Conservation (phyloP, 2,797 vertebrate genomes). For the Gallirallus australis region DNA sequence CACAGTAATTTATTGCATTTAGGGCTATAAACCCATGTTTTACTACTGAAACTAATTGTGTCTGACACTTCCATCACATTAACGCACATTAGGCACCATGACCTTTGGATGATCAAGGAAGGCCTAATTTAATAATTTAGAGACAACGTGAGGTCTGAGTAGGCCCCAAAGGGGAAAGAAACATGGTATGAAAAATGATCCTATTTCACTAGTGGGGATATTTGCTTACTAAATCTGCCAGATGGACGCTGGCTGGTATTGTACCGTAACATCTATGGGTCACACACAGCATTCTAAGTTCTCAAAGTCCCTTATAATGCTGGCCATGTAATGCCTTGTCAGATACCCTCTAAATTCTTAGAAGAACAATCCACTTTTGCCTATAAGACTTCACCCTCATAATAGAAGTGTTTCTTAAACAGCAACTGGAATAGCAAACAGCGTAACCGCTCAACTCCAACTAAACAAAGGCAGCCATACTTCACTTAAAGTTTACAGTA, state of each 20-base stretch:
- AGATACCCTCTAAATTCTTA: neutral
- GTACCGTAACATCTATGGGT: neutral
- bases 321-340: neutral
- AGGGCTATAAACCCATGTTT: constrained; percentile 62
- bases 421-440: neutral
- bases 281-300: neutral
- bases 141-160: neutral
- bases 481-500: neutral
- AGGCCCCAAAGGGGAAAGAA: constrained; percentile 36
- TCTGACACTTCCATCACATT: constrained; percentile 73
- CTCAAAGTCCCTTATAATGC: neutral
- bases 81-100: constrained; percentile 64
- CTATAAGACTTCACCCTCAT: neutral
- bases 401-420: neutral
- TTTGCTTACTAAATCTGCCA: constrained; percentile 43
- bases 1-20: constrained; percentile 57
- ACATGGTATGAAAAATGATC: constrained; percentile 41
- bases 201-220: neutral
- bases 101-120: constrained; percentile 68
- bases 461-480: neutral
- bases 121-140: constrained; percentile 73
- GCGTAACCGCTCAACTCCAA: neutral
- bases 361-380: neutral
- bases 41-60: constrained; percentile 67
- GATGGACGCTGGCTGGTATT: neutral